Evolutionary conservation across 2,797 vertebrate species (phyloP), one percentile per base, ranked within the genome.

Genomic region (Sebastiscus albofasciatus): DNA sequence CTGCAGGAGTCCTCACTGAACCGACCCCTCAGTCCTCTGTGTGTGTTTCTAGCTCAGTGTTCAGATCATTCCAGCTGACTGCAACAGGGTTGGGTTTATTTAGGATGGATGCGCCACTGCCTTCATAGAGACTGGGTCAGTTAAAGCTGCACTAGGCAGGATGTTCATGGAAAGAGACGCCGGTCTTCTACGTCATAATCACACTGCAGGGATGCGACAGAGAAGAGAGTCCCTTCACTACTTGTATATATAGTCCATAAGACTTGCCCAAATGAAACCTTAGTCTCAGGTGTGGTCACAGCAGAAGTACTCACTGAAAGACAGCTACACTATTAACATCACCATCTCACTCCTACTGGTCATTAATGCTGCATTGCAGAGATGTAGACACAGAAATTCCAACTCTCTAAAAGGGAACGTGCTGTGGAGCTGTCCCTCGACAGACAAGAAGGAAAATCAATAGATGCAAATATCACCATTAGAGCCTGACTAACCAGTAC

Each of bases 1-100:
- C 77, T 74, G 87, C 79, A 81, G 80, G 78, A 77, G 80, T 75
- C 85, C 58, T 33, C 67, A 69, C 82, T 71, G 68, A 76, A 33
- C 54, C 2, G 66, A 68, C 69, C 67, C 80, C 69, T 56, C 52
- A 22, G 77, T 67, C 74, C 49, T 67, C 16, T 36, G 36, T 89
- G 86, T 80, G 81, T 84, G 85, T 84, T 83, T 83, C 70, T 80
- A 74, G 77, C 83, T 78, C 81, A 14, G 72, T 77, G 86, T 89
- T 89, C 67, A 55, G 49, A 76, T 73, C 84, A 87, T 80, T 87
- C 83, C 73, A 75, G 76, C 76, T 60, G 68, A 83, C 31, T n/a
- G 46, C 31, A 13, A 67, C 1, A 24, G 42, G 42, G 68, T 6
- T n/a, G 64, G 74, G 34, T 84, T 83, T 67, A 64, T 80, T 65